Percentiles rank a stretch among this genome's conserved stretches.
These are phyloP conservation scores for Arctocebus calabarensis DNA, from an alignment of 2,797 vertebrate genomes.

Conservation along the genomic window DNA sequence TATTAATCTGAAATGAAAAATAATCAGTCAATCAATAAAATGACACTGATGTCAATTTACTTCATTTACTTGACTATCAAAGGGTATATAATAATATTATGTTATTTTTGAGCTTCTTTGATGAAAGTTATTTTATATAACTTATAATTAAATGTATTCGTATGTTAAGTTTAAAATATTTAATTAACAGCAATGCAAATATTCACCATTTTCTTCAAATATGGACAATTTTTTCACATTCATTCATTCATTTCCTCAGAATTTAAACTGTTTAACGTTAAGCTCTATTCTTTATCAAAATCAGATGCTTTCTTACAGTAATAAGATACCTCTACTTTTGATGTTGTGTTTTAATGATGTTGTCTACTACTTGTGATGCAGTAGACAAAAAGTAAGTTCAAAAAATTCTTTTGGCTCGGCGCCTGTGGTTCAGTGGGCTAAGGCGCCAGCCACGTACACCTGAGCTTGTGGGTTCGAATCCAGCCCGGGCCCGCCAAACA, in stretches of 20 bases:
- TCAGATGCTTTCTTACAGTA: neutral
- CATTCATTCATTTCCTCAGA: neutral
- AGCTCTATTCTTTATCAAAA: neutral
- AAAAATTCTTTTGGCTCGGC: constrained; percentile 12
- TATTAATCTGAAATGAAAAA: no score
- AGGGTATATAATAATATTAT: neutral
- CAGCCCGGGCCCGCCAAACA: no score
- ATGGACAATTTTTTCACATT: neutral
- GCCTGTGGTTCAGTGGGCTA: no score
- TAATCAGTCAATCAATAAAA: neutral
- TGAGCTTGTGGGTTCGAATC: no score
- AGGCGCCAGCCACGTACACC: no score
- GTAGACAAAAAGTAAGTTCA: neutral
- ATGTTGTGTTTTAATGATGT: neutral
- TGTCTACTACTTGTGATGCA: neutral
- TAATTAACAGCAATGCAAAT: neutral
- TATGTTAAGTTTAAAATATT: neutral
- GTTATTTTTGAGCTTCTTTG: neutral
- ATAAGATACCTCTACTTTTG: constrained; percentile 21
- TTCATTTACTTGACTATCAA: neutral
- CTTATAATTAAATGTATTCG: neutral
- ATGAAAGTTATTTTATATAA: neutral
- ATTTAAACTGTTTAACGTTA: neutral
- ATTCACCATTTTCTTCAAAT: neutral
- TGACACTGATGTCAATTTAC: neutral